These are phyloP conservation scores for Cactoblastis cactorum DNA, from an alignment of 2,888 invertebrate species.

Conservation along the genomic window DNA sequence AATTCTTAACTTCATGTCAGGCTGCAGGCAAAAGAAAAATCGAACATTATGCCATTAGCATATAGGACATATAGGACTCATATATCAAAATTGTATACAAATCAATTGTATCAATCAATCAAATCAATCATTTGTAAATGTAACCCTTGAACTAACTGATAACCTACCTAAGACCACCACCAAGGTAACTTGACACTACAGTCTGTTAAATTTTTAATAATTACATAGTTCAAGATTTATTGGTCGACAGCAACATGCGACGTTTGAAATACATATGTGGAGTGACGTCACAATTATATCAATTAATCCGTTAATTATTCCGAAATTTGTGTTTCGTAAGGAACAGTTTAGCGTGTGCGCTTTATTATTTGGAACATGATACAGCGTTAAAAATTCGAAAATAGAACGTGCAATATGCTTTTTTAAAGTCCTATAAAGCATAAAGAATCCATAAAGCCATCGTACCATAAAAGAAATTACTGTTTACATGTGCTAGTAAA, in stretches of 20 bases:
- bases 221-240: slow-evolving; percentile 30
- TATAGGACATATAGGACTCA: too few species aligned
- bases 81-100: too few species aligned
- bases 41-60: too few species aligned
- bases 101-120: too few species aligned
- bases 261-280: slow-evolving; percentile 74
- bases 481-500: slow-evolving; percentile 14
- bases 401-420: background rate
- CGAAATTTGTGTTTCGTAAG: slow-evolving; percentile 64
- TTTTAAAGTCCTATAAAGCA: too few species aligned
- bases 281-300: slow-evolving; percentile 78
- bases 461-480: too few species aligned
- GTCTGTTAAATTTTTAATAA: slow-evolving; percentile 1
- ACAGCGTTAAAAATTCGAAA: slow-evolving; percentile 25
- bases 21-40: too few species aligned
- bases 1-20: too few species aligned
- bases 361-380: slow-evolving; percentile 66
- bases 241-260: slow-evolving; percentile 59
- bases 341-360: slow-evolving; percentile 44
- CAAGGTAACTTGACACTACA: slow-evolving; percentile 35
- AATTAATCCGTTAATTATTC: slow-evolving; percentile 77
- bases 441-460: too few species aligned
- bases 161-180: slow-evolving; percentile 47
- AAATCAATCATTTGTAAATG: too few species aligned
- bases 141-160: slow-evolving; percentile 75